Evolutionary conservation across 2,797 vertebrate species (phyloP).

Genomic region (Vipera ursinii): DNA sequence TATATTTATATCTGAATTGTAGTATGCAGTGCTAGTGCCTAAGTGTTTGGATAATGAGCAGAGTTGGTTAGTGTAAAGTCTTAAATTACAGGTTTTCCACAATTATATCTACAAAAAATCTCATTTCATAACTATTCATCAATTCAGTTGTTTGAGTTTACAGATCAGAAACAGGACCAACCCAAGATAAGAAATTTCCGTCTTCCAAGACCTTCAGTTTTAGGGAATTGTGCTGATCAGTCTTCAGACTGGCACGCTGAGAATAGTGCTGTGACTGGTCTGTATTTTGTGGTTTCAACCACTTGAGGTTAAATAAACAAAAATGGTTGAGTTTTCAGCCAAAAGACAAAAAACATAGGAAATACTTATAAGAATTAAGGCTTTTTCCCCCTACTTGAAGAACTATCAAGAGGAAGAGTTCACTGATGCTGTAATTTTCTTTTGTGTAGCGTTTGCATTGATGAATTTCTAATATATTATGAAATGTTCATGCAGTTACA

Average conservation of each 20-base stretch:
- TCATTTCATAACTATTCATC: neutral
- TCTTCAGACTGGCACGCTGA: neutral
- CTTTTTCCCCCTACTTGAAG: neutral
- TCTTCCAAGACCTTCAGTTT: neutral
- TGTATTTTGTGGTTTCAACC: neutral
- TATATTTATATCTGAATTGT: neutral
- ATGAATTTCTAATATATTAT: neutral
- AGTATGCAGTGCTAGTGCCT: neutral
- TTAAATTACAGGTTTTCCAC: neutral
- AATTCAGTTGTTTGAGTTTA: neutral
- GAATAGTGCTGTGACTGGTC: neutral
- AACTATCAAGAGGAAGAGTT: neutral
- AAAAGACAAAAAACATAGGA: neutral
- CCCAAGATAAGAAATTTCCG: neutral
- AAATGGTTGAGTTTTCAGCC: neutral
- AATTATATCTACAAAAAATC: neutral
- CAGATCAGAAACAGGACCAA: neutral
- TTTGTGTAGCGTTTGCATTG: neutral
- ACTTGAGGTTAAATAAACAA: neutral
- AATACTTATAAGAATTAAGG: neutral
- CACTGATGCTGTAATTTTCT: neutral
- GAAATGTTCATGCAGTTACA: neutral
- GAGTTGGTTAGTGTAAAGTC: neutral
- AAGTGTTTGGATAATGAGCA: neutral
- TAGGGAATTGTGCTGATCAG: neutral